These are phyloP conservation scores for Heterodera schachtii DNA, from an alignment of 1,140 invertebrate genomes.

Conservation along the genomic window DNA sequence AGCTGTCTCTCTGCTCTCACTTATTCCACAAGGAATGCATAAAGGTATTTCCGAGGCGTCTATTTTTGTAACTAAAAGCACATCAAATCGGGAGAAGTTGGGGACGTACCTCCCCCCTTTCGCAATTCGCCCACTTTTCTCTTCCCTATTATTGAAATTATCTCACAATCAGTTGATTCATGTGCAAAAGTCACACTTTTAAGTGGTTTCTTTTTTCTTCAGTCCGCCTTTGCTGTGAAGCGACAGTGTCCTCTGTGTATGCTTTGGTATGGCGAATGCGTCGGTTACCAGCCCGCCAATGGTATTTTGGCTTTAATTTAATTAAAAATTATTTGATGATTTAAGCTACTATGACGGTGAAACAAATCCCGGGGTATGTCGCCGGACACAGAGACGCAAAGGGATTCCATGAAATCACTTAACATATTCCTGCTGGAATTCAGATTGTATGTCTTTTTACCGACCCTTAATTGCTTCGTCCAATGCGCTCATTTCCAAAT, in stretches of 20 bases:
- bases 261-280: slow-evolving; percentile 34
- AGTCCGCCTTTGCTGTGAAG: slow-evolving; percentile 41
- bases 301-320: slow-evolving; percentile 4
- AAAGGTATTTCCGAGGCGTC: not conserved
- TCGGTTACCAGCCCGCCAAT: slow-evolving; percentile 42
- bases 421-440: slow-evolving; percentile 38
- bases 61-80: no score
- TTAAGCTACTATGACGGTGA: slow-evolving; percentile 34
- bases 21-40: slow-evolving; percentile 44
- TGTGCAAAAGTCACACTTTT: not conserved
- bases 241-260: slow-evolving; percentile 44
- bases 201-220: slow-evolving; percentile 9
- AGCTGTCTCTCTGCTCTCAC: slow-evolving; percentile 31
- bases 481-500: slow-evolving; percentile 14
- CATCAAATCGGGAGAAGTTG: no score
- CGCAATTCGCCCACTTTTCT: no score
- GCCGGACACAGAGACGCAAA: slow-evolving; percentile 39
- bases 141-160: no score
- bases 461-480: not conserved
- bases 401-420: slow-evolving; percentile 39
- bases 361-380: slow-evolving; percentile 31
- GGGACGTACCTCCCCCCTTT: not conserved
- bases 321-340: not conserved
- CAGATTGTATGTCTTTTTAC: slow-evolving; percentile 33
- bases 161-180: no score